Conservation (phyloP, 1,140 invertebrate genomes). For the Sminthurides bifidus region DNA sequence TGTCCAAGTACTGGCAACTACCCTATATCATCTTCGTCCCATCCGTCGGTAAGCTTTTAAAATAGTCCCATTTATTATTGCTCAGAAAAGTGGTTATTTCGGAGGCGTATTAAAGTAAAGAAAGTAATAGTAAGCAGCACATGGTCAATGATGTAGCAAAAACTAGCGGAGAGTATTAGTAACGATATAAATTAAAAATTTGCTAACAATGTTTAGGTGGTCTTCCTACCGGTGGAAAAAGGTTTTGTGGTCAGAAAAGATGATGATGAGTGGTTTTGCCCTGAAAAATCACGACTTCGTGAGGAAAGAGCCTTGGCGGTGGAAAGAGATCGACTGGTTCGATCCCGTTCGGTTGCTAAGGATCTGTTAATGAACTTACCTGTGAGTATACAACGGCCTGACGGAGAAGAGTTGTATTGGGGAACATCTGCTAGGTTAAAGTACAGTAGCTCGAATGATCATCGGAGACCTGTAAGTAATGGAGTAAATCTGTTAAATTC, state of each 20-base stretch:
- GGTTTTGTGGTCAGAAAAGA: slow-evolving; percentile 18
- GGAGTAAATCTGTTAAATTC: no score
- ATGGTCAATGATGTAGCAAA: no score
- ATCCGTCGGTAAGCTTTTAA: slow-evolving; percentile 8
- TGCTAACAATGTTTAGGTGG: slow-evolving; percentile 12
- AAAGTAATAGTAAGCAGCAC: no score
- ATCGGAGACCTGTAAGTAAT: no score
- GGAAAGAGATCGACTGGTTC: slow-evolving; percentile 27
- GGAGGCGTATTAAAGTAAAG: not conserved
- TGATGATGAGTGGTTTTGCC: slow-evolving; percentile 8
- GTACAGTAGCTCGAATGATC: no score
- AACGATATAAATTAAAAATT: no score
- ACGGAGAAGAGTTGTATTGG: slow-evolving; percentile 21
- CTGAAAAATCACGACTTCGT: slow-evolving; percentile 15
- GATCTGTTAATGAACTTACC: slow-evolving; percentile 26
- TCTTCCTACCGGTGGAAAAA: slow-evolving; percentile 13
- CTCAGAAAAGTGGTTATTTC: not conserved
- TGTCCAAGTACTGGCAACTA: slow-evolving; percentile 15
- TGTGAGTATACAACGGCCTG: slow-evolving; percentile 21
- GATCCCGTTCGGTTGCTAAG: slow-evolving; percentile 22
- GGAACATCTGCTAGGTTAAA: no score
- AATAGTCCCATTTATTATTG: not conserved
- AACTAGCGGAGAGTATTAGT: no score
- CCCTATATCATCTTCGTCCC: slow-evolving; percentile 2
- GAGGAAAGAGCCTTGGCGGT: slow-evolving; percentile 26